Base-by-base conservation (phyloP, 2,113 vertebrate genomes). In the Quiscalus mexicanus region DNA sequence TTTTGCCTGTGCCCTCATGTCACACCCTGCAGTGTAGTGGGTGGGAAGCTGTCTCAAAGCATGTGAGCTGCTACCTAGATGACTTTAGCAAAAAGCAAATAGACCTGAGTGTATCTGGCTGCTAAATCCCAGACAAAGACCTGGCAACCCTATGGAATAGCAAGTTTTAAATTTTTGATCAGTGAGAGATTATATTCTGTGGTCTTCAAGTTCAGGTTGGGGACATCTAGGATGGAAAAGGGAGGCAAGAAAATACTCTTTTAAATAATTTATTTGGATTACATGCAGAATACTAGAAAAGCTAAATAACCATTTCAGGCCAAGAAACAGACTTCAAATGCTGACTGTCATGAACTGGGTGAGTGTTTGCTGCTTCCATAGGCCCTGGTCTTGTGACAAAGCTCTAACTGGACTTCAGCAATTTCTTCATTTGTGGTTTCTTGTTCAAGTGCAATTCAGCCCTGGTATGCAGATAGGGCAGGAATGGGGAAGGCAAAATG, bases 401-500 rank as follows among this genome's bases (percentile, higher is more conserved):
- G 31, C 45, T 85, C 23, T 77, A 59, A 87, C 10, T 83, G 37
- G 59, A 47, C 75, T 74, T 41, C 44, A 96, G n/a, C 24, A 81
- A 24, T 92, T 89, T 81, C 79, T 84, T 88, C 8, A 0, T 77
- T 67, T 75, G 76, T 75, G 41, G 31, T 71, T 78, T 94, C 60
- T 90, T 60, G 21, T 71, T 92, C 35, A 39, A 90, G 92, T 64
- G 80, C 65, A 52, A 5, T 84, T 78, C 86, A 60, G 31, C 22
- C 35, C 31, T 89, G 77, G 28, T 60, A 37, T 60, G 76, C 56
- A 79, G 76, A 75, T 64, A 92, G 73, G 60, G 13, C 73, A 82
- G 76, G 95, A 92, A 93, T 73, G 80, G 41, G 80, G 69, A 95
- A 84, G 44, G 49, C 68, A 82, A 55, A 78, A 64, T 31, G 50